phyloP scores from a whole-genome alignment of 2,888 invertebrate species.

The Cremastobaeus sp. region DNA sequence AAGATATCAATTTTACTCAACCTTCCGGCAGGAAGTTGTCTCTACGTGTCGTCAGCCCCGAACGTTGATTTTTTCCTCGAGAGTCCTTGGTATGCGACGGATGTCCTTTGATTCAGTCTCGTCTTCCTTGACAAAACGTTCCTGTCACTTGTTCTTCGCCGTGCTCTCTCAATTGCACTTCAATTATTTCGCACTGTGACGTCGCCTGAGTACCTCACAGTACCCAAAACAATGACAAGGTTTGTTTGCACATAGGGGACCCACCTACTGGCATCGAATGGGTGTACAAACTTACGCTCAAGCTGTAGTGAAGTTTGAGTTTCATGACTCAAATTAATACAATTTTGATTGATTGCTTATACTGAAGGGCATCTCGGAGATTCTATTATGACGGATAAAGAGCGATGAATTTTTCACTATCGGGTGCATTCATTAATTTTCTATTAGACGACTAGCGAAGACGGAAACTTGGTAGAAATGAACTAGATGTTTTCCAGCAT shows the following conservation, averaged over 20 bases:
- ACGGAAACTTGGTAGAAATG: background rate
- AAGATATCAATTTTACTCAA: constrained; percentile 57
- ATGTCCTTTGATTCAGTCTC: constrained; percentile 61
- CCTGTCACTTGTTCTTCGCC: constrained; percentile 52
- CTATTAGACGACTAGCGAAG: background rate
- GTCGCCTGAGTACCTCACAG: constrained; percentile 41
- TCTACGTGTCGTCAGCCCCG: constrained; percentile 52
- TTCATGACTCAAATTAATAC: constrained; percentile 41
- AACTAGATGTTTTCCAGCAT: background rate
- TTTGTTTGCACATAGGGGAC: constrained; percentile 49
- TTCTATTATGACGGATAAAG: constrained; percentile 18
- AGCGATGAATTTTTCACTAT: constrained; percentile 19
- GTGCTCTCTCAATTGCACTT: constrained; percentile 57
- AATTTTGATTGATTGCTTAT: constrained; percentile 45
- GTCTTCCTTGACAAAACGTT: constrained; percentile 56
- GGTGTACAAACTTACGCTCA: constrained; percentile 35
- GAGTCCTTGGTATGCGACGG: constrained; percentile 59
- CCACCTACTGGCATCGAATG: constrained; percentile 27
- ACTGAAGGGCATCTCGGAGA: constrained; percentile 6
- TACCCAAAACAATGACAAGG: constrained; percentile 52
- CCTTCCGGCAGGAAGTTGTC: constrained; percentile 48
- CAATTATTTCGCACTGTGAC: constrained; percentile 61
- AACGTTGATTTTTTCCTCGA: constrained; percentile 47
- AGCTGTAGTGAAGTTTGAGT: constrained; percentile 31
- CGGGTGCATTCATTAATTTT: constrained; percentile 27